Percentiles rank a stretch among this genome's conserved stretches.
Evolutionary conservation across 2,797 vertebrate species (phyloP).

Genomic region (Clarias platycephalus): DNA sequence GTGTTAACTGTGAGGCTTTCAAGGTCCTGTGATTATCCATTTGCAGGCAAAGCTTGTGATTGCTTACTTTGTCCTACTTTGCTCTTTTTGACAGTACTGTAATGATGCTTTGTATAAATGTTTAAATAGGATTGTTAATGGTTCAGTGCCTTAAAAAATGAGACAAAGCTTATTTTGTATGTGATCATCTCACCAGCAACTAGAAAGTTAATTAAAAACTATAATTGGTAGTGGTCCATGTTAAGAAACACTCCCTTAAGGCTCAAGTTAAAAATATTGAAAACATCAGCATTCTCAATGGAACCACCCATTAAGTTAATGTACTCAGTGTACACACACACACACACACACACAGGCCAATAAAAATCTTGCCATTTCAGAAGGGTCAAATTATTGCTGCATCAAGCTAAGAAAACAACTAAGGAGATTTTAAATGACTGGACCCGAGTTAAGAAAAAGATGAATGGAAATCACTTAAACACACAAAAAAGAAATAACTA

Average conservation of each 20-base stretch:
- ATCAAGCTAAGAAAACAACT: too few species aligned
- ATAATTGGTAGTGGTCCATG: conserved; percentile 81
- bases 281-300: conserved; percentile 73
- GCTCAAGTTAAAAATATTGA: conserved; percentile 72
- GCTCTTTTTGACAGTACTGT: conserved; percentile 79
- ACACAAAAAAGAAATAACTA: too few species aligned
- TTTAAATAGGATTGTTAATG: conserved; percentile 81
- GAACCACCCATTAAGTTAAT: conserved; percentile 33
- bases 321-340: too few species aligned
- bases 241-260: conserved; percentile 73
- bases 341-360: too few species aligned
- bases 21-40: conserved; percentile 77
- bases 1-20: conserved; percentile 70
- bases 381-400: too few species aligned
- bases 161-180: conserved; percentile 77
- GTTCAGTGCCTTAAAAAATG: conserved; percentile 72
- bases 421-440: too few species aligned
- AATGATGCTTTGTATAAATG: conserved; percentile 81
- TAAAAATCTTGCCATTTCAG: too few species aligned
- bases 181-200: conserved; percentile 80
- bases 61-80: conserved; percentile 85
- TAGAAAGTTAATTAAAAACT: conserved; percentile 85
- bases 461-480: too few species aligned
- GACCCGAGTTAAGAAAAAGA: too few species aligned
- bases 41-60: conserved; percentile 74